These are phyloP conservation scores for Drosophila birchii DNA, from an alignment of 2,888 invertebrate species.

Conservation along the genomic window DNA sequence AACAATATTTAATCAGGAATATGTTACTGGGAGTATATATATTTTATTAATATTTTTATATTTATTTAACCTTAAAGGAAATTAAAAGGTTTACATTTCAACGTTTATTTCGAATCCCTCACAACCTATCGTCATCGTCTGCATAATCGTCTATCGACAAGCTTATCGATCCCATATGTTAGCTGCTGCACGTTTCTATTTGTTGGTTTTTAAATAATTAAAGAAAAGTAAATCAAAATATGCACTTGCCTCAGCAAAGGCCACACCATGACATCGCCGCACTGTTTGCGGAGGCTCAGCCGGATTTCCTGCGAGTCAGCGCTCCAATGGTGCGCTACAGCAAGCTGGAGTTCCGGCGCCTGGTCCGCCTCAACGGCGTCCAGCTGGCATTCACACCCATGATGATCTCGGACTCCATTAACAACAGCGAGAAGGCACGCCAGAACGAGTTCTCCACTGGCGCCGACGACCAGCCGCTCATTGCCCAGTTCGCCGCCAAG, in stretches of 20 bases:
- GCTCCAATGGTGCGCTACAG: slow-evolving; percentile 96
- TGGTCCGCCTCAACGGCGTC: slow-evolving; percentile 92
- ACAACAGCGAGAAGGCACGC: slow-evolving; percentile 94
- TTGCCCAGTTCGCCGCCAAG: slow-evolving; percentile 98
- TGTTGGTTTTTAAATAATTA: slow-evolving; percentile 10
- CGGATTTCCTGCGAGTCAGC: slow-evolving; percentile 88
- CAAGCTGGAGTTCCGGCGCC: slow-evolving; percentile 89
- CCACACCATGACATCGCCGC: slow-evolving; percentile 86
- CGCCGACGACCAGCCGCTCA: slow-evolving; percentile 91
- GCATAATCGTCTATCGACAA: slow-evolving; percentile 2
- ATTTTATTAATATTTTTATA: too few relatives aligned
- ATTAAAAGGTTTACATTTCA: neutral
- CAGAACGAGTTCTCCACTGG: slow-evolving; percentile 92
- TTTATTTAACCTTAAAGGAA: too few relatives aligned
- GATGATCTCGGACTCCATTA: slow-evolving; percentile 97
- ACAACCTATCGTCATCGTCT: neutral
- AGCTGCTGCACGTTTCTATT: slow-evolving; percentile 11
- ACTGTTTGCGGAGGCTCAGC: slow-evolving; percentile 87
- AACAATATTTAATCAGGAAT: neutral
- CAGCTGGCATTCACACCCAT: slow-evolving; percentile 98
- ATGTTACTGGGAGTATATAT: too few relatives aligned
- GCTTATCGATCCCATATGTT: neutral
- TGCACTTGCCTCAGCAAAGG: slow-evolving; percentile 59
- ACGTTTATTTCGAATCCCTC: neutral
- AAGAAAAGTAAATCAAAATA: slow-evolving; percentile 18